Evolutionary conservation across 2,797 vertebrate species (phyloP), one percentile per base, ranked within the genome.

Genomic region (Xyrichtys novacula): DNA sequence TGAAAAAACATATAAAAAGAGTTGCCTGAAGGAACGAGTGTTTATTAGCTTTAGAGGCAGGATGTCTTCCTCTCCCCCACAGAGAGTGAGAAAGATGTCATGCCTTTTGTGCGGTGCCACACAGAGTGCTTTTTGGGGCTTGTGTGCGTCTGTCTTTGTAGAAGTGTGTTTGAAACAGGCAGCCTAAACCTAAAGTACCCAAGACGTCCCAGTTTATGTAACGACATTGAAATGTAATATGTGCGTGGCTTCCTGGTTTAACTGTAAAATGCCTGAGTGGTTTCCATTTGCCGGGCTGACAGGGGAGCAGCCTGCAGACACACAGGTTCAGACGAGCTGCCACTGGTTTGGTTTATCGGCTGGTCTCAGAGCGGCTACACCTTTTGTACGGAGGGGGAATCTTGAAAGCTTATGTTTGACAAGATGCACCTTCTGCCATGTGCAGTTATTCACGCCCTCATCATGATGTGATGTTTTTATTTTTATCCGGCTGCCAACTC

Each of bases 11-110:
- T 85, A 88, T 80, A 74, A 82, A 88, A 85, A 68, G 59, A 74
- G 34, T 80, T 22, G 76, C 85, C 83, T 29, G 71, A 68, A 84
- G 87, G 80, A 76, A 65, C 1, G 4, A 71, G 68, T 85, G 71
- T 86, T 89, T 88, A 88, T 90, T 88, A 87, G 83, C 64, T 88
- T 83, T 79, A 65, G 74, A 85, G 86, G 83, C 74, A 67, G 66
- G 64, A 83, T 71, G 67, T 63, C 82, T 74, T 59, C 47, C 49
- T 47, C 59, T 61, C 46, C n/a, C 63, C 71, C 46, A 29, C 63
- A 72, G 67, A 75, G 72, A 76, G 72, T 17, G 53, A 65, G 66
- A 70, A 56, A 62, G 42, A 81, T 78, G 59, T 69, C 81, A 55
- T 53, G 53, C 52, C 61, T 80, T 61, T 50, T 36, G 43, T 71